These are phyloP conservation scores for Rhagonycha fulva DNA, from an alignment of 2,888 invertebrate species.

Conservation along the genomic window DNA sequence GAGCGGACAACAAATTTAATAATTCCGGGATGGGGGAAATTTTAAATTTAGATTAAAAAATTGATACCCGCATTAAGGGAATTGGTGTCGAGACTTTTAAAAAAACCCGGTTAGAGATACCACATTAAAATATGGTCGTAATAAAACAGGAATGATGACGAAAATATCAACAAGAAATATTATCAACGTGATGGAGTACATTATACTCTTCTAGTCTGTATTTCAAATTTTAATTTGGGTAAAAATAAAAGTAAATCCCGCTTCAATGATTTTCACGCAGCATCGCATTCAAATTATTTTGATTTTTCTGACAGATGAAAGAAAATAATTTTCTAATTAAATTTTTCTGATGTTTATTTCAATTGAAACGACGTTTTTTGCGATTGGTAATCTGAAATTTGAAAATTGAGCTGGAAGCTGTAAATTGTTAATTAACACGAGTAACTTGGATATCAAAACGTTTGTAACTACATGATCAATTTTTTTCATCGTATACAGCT, in stretches of 20 bases:
- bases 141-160: not conserved
- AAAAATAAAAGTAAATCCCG: not conserved
- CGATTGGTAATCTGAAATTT: not conserved
- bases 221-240: not conserved
- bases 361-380: not conserved
- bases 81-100: not conserved
- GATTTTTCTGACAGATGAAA: not conserved
- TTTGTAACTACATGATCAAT: no score
- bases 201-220: not conserved
- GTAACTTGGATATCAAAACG: no score
- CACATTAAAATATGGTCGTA: not conserved
- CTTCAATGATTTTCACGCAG: no score
- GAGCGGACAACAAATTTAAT: not conserved
- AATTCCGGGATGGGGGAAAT: not conserved
- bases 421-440: no score
- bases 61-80: not conserved
- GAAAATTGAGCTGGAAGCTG: no score
- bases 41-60: not conserved
- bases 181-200: not conserved
- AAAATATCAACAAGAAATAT: not conserved
- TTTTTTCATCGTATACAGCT: no score
- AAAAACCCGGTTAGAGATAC: not conserved
- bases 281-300: not conserved
- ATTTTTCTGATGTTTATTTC: no score
- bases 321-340: not conserved